Evolutionary conservation across 1,140 invertebrate species (phyloP).

Genomic region (Saxidomus purpurata): DNA sequence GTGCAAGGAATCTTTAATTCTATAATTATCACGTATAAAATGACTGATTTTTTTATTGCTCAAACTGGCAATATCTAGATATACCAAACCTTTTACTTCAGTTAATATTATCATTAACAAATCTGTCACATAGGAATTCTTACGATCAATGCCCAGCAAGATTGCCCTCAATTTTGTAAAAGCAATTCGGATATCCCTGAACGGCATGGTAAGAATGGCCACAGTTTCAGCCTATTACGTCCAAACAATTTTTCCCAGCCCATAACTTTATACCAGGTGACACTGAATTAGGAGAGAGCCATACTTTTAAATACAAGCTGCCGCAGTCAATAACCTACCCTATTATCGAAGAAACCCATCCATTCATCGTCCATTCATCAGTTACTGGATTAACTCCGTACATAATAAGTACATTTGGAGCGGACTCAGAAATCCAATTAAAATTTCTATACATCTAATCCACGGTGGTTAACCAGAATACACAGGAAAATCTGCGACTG

Average conservation of each 20-base stretch:
- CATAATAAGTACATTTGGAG: slow-evolving; percentile 40
- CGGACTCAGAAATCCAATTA: slow-evolving; percentile 42
- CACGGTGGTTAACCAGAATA: neutral
- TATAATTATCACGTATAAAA: too few relatives aligned
- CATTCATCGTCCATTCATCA: slow-evolving; percentile 6
- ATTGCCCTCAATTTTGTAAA: slow-evolving; percentile 7
- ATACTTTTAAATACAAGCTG: neutral
- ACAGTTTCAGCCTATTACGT: slow-evolving; percentile 23
- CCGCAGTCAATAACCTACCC: slow-evolving; percentile 24
- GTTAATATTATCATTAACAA: neutral
- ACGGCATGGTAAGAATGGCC: neutral
- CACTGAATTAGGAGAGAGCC: neutral
- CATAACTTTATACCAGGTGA: slow-evolving; percentile 16
- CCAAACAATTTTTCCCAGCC: slow-evolving; percentile 27
- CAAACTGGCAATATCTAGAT: too few relatives aligned
- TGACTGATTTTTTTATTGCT: too few relatives aligned
- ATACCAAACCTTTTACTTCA: too few relatives aligned
- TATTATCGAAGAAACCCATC: neutral
- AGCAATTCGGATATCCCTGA: neutral
- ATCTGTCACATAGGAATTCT: neutral
- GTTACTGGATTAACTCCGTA: slow-evolving; percentile 11
- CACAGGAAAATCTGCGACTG: neutral
- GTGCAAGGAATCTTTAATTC: too few relatives aligned
- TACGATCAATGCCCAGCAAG: neutral
- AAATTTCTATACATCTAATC: slow-evolving; percentile 44